These are phyloP conservation scores for Periophthalmus magnuspinnatus DNA, from an alignment of 2,797 vertebrate genomes.

Conservation along the genomic window DNA sequence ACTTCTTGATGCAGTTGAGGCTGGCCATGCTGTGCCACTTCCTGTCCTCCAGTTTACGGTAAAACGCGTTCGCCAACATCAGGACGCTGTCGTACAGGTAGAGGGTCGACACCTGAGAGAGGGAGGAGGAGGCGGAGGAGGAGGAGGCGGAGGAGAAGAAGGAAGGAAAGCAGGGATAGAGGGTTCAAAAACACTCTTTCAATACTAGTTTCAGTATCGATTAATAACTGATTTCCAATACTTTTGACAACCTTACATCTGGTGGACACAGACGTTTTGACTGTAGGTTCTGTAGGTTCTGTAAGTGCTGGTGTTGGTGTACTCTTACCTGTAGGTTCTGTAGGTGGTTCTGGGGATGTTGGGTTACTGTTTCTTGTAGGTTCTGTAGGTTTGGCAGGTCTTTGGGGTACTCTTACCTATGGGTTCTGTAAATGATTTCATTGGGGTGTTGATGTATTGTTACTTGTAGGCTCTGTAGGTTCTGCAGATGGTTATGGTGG, in stretches of 20 bases:
- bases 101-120: slow-evolving; percentile 91
- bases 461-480: too few species aligned
- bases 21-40: slow-evolving; percentile 99
- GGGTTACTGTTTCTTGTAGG: too few species aligned
- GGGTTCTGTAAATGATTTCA: too few species aligned
- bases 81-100: slow-evolving; percentile 98
- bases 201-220: too few species aligned
- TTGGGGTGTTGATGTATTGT: too few species aligned
- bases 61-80: slow-evolving; percentile 98
- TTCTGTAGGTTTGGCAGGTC: too few species aligned
- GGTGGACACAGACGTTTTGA: too few species aligned
- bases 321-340: slow-evolving; percentile 79
- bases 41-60: slow-evolving; percentile 96
- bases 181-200: background rate
- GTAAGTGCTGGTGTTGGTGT: background rate
- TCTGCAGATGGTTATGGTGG: background rate
- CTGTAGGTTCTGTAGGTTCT: background rate
- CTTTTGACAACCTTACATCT: too few species aligned
- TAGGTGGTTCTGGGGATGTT: too few species aligned
- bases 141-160: background rate
- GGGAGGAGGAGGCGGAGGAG: too few species aligned
- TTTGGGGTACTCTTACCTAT: too few species aligned
- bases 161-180: background rate
- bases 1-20: slow-evolving; percentile 97
- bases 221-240: too few species aligned